Conservation (phyloP, 2,888 invertebrate genomes). For the Cataglyphis albicans region DNA sequence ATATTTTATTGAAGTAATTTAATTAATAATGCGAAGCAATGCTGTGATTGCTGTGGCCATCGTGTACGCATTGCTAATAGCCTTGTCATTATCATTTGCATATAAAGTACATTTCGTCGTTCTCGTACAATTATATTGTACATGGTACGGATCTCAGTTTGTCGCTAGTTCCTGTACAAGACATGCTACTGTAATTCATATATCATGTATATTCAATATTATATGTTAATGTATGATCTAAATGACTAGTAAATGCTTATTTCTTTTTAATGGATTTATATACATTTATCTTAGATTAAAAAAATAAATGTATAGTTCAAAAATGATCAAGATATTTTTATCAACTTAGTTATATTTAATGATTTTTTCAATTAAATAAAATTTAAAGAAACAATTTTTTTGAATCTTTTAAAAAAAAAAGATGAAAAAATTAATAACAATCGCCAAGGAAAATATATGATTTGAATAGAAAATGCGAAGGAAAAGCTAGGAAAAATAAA, state of each 20-base stretch:
- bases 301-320: not conserved
- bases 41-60: not conserved
- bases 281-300: not conserved
- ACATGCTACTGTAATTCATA: not conserved
- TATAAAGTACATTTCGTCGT: constrained; percentile 45
- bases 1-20: constrained; percentile 44
- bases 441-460: not conserved
- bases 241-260: not conserved
- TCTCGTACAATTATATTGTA: constrained; percentile 42
- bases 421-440: not conserved
- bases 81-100: constrained; percentile 46
- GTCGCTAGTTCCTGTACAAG: not conserved
- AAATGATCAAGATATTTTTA: not conserved
- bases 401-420: not conserved
- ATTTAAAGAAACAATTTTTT: not conserved
- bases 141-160: constrained; percentile 35
- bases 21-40: constrained; percentile 13
- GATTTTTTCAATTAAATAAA: not conserved
- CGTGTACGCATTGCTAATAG: constrained; percentile 30
- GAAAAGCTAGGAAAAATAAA: not conserved
- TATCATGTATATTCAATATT: constrained; percentile 1
- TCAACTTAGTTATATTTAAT: not conserved
- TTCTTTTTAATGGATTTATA: not conserved
- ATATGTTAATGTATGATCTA: not conserved
- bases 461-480: not conserved